These are phyloP conservation scores for Cottoperca gobio DNA, from an alignment of 2,797 vertebrate genomes.

Conservation along the genomic window DNA sequence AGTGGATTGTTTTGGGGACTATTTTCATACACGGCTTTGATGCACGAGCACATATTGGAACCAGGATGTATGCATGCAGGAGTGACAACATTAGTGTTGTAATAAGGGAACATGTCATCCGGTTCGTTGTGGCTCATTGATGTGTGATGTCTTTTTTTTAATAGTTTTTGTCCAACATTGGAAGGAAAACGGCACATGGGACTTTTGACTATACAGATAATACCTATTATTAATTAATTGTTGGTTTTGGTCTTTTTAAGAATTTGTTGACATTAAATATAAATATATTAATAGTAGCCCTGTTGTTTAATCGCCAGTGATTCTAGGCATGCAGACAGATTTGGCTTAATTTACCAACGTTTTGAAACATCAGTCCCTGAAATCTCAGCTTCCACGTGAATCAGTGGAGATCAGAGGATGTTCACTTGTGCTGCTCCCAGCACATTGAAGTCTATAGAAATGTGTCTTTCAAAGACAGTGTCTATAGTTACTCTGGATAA, in stretches of 20 bases:
- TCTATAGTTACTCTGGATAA: background rate
- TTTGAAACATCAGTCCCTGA: conserved; percentile 12
- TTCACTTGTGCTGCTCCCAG: background rate
- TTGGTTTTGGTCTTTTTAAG: background rate
- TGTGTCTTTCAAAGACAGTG: background rate
- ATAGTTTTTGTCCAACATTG: too few relatives aligned
- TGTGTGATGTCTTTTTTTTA: too few relatives aligned
- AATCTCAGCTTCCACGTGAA: background rate
- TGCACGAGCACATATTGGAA: background rate
- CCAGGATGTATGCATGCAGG: background rate
- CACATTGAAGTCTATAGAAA: background rate
- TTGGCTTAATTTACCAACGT: background rate
- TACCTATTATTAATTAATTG: background rate
- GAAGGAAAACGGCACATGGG: background rate
- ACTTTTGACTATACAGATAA: background rate
- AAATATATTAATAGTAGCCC: too few relatives aligned
- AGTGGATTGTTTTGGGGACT: background rate
- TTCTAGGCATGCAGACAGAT: background rate
- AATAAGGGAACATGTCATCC: background rate
- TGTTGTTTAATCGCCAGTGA: background rate
- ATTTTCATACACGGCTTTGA: background rate
- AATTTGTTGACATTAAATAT: background rate
- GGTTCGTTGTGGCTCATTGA: background rate
- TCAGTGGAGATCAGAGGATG: conserved; percentile 1
- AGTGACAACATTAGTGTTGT: background rate